phyloP scores from a whole-genome alignment of 2,113 vertebrate genomes.

The Chelonoidis abingdonii region DNA sequence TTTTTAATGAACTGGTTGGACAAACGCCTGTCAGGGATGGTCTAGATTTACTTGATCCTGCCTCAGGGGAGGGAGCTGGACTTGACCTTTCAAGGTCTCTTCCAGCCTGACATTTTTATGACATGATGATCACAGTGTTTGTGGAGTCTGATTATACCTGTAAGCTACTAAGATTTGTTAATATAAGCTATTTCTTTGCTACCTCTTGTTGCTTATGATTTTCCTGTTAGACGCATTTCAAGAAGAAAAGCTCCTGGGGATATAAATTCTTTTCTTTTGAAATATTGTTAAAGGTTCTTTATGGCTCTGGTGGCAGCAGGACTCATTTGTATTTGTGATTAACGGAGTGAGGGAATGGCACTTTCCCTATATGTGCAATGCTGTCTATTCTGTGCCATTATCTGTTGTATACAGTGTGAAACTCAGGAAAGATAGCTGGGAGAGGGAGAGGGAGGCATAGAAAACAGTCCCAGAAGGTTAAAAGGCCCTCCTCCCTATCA shows the following conservation, averaged over 20 bases:
- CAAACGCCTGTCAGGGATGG: too few species aligned
- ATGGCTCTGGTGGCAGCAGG: background rate
- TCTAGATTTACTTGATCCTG: too few species aligned
- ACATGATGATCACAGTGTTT: too few species aligned
- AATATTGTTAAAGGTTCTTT: background rate
- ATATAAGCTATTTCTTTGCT: background rate
- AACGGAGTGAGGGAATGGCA: background rate
- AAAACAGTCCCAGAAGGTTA: too few species aligned
- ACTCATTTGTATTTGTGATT: background rate
- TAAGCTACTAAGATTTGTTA: background rate
- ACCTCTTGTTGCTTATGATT: background rate
- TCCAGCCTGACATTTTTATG: too few species aligned
- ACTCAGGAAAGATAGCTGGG: too few species aligned
- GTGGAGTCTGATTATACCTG: background rate
- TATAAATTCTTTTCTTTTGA: background rate
- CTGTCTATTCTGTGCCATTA: background rate
- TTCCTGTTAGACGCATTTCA: background rate
- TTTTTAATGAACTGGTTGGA: too few species aligned
- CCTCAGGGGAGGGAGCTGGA: too few species aligned
- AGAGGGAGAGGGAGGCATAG: too few species aligned
- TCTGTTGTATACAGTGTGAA: background rate
- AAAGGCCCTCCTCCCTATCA: too few species aligned
- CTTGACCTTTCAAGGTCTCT: too few species aligned
- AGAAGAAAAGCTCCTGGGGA: background rate
- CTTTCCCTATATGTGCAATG: background rate